Evolutionary conservation across 2,113 vertebrate species (phyloP), one percentile per base, ranked within the genome.

Genomic region (Camelus bactrianus): DNA sequence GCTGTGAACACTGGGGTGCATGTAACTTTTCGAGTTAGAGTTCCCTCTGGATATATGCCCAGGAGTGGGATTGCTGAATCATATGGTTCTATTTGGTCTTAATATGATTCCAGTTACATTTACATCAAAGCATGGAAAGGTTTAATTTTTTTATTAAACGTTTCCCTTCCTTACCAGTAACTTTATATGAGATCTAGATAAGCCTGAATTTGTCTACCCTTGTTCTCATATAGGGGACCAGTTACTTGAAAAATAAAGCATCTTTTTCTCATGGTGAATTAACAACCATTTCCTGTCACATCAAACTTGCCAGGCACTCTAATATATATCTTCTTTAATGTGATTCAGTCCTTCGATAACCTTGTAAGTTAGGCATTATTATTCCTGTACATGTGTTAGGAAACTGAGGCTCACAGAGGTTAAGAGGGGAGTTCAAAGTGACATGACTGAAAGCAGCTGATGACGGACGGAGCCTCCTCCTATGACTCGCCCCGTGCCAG

Each of bases 321-420:
- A 54, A 75, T 10, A 50, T n/a, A 20, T 8, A 76, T 60, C 62
- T 79, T 60, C 65, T 73, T 92, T 38, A 83, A 38, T 46, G 20
- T 79, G 75, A 91, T 50, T 72, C 38, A 50, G 3, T 82, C 24
- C 54, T 77, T 95, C 15, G 15, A 67, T 38, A 38, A 17, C 46
- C 16, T 64, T 90, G 38, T 73, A 35, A 76, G 80, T 70, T 35
- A 54, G 38, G 26, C n/a, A 58, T 76, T 94, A 30, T 69, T 50
- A 91, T 87, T 94, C 32, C 12, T 35, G 58, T 94, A 79, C 92
- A 82, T 14, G 14, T 60, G 24, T 84, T 67, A 72, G 60, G 92
- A 89, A 84, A 56, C 69, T 54, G 58, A 86, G 35, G 24, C 48
- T 93, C n/a, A n/a, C 32, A 60, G 67, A 84, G 10, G 56, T 58